Conservation (phyloP, 2,888 invertebrate species). For the Iselma pallidipennis region DNA sequence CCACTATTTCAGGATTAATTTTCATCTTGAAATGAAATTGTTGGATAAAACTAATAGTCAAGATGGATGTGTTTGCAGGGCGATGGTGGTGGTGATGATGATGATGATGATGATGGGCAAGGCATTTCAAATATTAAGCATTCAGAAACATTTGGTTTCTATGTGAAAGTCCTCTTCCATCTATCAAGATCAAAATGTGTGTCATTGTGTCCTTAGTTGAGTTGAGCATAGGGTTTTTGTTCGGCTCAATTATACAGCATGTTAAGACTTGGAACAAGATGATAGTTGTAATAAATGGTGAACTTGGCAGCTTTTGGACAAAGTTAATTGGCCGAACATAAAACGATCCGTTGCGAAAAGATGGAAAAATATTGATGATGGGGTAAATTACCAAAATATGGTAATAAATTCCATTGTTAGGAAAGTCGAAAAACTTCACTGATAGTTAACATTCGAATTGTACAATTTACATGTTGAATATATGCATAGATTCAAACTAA, state of each 20-base stretch:
- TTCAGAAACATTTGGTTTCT: constrained; percentile 15
- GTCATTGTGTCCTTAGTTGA: constrained; percentile 24
- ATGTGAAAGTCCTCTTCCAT: constrained; percentile 21
- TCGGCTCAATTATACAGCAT: not conserved
- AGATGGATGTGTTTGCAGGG: too few species aligned
- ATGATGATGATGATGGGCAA: constrained; percentile 12
- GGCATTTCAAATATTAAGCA: constrained; percentile 22
- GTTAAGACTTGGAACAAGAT: constrained; percentile 1
- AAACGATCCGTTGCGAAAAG: not conserved
- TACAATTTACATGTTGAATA: too few species aligned
- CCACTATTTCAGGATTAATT: constrained; percentile 24
- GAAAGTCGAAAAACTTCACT: too few species aligned
- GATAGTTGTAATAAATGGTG: not conserved
- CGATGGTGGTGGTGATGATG: too few species aligned
- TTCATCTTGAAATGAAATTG: constrained; percentile 24
- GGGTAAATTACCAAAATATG: not conserved
- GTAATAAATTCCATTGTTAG: too few species aligned
- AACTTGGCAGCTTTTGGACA: not conserved
- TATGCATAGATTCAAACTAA: not conserved
- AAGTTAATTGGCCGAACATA: not conserved
- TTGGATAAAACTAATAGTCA: constrained; percentile 13
- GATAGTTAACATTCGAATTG: too few species aligned
- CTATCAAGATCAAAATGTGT: constrained; percentile 25
- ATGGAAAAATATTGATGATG: too few species aligned
- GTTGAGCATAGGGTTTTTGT: constrained; percentile 1